A percentile compares a stretch with the other conserved stretches of the same genome.
Evolutionary conservation across 2,113 vertebrate species (phyloP).

Genomic region (Seriola rivoliana): DNA sequence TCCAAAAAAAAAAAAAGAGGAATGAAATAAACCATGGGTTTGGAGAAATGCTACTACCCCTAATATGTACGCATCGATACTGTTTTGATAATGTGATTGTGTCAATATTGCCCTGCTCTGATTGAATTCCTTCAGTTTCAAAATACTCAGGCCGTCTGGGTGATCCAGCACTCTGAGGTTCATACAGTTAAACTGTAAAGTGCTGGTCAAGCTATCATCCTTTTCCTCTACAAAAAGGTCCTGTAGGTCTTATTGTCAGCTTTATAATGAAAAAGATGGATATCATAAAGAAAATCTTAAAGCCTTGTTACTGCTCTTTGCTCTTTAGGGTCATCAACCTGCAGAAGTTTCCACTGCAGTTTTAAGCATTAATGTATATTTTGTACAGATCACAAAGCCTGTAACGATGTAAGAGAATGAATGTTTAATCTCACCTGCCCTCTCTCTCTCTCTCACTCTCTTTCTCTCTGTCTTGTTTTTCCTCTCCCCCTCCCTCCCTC

Average conservation of each 20-base stretch:
- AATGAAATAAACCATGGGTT: no score
- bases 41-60: no score
- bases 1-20: no score
- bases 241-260: not conserved
- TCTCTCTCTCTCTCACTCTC: not conserved
- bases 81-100: not conserved
- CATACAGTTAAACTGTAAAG: not conserved
- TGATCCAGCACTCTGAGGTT: not conserved
- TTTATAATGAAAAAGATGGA: not conserved
- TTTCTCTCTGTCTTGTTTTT: not conserved
- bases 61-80: no score
- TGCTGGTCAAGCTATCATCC: not conserved
- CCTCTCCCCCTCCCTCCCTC: not conserved
- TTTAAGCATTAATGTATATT: conserved; percentile 33
- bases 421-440: conserved; percentile 34
- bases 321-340: conserved; percentile 3
- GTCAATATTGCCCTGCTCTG: not conserved
- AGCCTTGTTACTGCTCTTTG: conserved; percentile 5
- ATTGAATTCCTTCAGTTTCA: not conserved
- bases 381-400: conserved; percentile 34
- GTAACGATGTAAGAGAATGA: not conserved
- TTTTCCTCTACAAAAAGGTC: not conserved
- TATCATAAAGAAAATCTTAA: not conserved
- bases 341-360: not conserved
- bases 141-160: not conserved